Evolutionary conservation across 2,113 vertebrate species (phyloP).

Genomic region (Sylvia atricapilla): DNA sequence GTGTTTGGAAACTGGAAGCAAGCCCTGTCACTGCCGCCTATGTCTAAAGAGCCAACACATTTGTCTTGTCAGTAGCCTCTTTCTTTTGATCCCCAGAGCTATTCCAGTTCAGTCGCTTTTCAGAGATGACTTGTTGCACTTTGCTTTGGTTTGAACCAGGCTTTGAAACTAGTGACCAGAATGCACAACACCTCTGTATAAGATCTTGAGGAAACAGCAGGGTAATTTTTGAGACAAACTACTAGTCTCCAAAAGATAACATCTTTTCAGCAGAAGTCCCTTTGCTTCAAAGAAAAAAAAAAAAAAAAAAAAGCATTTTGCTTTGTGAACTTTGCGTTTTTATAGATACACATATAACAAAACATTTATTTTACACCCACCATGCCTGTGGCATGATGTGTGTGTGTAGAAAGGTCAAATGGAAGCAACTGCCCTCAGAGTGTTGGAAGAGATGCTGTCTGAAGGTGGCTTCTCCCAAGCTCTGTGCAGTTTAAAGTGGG

Average conservation of each 20-base stretch:
- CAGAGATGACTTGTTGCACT: not conserved
- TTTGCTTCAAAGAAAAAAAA: constrained; percentile 32
- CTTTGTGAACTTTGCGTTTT: not conserved
- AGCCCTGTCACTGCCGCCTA: not conserved
- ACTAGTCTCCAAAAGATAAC: constrained; percentile 18
- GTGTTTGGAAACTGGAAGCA: not conserved
- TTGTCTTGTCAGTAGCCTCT: not conserved
- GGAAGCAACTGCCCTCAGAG: not conserved
- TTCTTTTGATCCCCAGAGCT: constrained; percentile 5
- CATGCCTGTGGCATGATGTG: not conserved
- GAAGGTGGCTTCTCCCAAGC: not conserved
- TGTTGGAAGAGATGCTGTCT: not conserved
- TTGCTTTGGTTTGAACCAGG: constrained; percentile 13
- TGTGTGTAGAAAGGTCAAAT: not conserved
- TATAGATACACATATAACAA: not conserved
- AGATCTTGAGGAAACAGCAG: constrained; percentile 1
- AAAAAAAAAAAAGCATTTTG: not conserved
- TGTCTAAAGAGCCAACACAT: not conserved
- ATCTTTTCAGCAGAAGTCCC: not conserved
- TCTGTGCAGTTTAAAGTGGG: not conserved
- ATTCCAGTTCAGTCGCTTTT: not conserved
- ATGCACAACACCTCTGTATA: not conserved
- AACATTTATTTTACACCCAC: not conserved
- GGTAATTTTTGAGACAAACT: constrained; percentile 8
- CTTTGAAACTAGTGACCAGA: not conserved